Evolutionary conservation across 2,113 vertebrate genomes (phyloP).

Genomic region (Collichthys lucidus): DNA sequence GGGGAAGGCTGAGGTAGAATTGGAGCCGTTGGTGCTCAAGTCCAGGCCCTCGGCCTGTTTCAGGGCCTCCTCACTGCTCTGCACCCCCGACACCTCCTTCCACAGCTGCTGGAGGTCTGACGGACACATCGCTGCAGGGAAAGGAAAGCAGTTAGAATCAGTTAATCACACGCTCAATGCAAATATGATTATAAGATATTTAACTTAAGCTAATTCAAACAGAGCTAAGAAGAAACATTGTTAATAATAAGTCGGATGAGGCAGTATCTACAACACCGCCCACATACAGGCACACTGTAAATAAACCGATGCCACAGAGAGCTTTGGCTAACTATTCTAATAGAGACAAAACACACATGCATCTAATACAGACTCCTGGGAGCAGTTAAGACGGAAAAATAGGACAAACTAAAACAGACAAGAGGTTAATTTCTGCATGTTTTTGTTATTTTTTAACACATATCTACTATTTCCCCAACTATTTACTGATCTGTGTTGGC

Average conservation of each 20-base stretch:
- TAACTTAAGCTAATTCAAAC: slow-evolving; percentile 19
- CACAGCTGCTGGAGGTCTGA: slow-evolving; percentile 98
- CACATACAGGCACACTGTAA: slow-evolving; percentile 27
- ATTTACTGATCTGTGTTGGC: slow-evolving; percentile 56
- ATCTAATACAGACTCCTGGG: slow-evolving; percentile 10
- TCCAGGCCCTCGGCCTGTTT: slow-evolving; percentile 97
- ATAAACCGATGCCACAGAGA: slow-evolving; percentile 17
- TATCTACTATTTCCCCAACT: slow-evolving; percentile 32
- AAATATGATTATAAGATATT: neutral
- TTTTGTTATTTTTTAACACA: slow-evolving; percentile 57
- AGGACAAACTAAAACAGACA: slow-evolving; percentile 40
- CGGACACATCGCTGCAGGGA: slow-evolving; percentile 90
- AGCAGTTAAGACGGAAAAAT: slow-evolving; percentile 38
- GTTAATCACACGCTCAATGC: neutral
- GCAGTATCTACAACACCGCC: neutral
- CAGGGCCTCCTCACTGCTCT: slow-evolving; percentile 91
- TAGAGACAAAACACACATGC: slow-evolving; percentile 30
- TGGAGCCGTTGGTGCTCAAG: slow-evolving; percentile 96
- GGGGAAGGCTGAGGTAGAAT: slow-evolving; percentile 97
- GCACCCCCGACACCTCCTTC: slow-evolving; percentile 94
- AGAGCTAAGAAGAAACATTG: neutral
- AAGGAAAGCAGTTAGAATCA: neutral
- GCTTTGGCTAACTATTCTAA: slow-evolving; percentile 8
- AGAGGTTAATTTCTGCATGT: slow-evolving; percentile 48
- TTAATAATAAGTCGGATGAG: slow-evolving; percentile 14